A percentile compares a stretch with the other conserved stretches of the same genome.
These are phyloP conservation scores for Melanocharis versteri DNA, from an alignment of 2,113 vertebrate genomes.

Conservation along the genomic window DNA sequence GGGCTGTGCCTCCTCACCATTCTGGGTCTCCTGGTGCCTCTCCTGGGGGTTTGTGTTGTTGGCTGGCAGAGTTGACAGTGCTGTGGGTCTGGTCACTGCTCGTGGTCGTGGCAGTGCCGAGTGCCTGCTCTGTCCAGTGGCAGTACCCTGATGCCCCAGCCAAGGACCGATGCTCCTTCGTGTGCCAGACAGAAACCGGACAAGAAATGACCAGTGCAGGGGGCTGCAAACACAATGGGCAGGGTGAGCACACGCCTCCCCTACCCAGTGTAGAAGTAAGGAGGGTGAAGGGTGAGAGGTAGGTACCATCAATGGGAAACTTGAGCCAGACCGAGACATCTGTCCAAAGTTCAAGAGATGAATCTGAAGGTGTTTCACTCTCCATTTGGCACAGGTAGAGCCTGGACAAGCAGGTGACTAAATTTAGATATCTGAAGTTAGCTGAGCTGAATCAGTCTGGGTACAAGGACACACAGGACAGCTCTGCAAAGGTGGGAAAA, in stretches of 20 bases:
- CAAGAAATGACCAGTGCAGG: not conserved
- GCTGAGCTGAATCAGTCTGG: not conserved
- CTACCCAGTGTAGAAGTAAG: not conserved
- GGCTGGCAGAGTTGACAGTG: not conserved
- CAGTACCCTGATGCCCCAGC: not conserved
- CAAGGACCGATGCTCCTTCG: not conserved
- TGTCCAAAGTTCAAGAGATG: not conserved
- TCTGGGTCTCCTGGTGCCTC: not conserved
- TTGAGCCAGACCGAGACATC: not conserved
- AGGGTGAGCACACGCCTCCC: not conserved
- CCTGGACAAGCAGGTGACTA: not conserved
- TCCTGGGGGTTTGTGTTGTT: not conserved
- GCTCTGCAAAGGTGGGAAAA: not conserved
- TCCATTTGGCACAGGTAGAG: not conserved
- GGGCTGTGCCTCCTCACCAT: rapidly evolving
- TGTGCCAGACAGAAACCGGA: not conserved
- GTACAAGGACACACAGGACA: not conserved
- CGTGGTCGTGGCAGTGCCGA: not conserved
- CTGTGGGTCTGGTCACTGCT: not conserved
- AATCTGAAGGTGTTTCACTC: not conserved
- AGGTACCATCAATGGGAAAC: not conserved
- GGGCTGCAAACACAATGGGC: not conserved
- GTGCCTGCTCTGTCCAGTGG: not conserved
- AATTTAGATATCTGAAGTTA: not conserved
- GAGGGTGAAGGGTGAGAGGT: not conserved